Percentiles rank a stretch among this genome's conserved stretches.
Evolutionary conservation across 2,113 vertebrate genomes (phyloP).

Genomic region (Rhombomys opimus): DNA sequence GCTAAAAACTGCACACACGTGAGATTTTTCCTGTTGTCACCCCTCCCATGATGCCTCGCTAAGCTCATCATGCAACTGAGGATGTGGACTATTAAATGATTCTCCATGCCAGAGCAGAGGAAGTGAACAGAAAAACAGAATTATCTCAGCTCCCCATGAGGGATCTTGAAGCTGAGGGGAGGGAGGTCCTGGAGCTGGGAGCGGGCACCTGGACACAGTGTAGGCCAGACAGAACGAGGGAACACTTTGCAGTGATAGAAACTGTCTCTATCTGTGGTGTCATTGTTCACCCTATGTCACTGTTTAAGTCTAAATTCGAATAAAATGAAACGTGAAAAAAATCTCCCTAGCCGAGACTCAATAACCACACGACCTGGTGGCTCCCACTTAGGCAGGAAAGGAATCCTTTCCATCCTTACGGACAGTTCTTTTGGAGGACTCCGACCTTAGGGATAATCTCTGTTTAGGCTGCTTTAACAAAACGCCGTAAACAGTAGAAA

Average conservation of each 20-base stretch:
- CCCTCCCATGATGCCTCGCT: neutral
- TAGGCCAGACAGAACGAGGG: neutral
- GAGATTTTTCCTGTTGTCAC: slow-evolving; percentile 4
- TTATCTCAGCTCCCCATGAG: neutral
- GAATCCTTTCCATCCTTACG: neutral
- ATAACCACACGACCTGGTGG: neutral
- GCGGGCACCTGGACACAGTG: neutral
- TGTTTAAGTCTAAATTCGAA: slow-evolving; percentile 21
- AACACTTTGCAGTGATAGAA: neutral
- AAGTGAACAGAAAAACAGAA: neutral
- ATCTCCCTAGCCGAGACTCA: neutral
- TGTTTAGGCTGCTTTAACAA: neutral
- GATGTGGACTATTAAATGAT: neutral
- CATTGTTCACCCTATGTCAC: neutral
- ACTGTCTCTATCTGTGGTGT: neutral
- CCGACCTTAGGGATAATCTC: neutral
- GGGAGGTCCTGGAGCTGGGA: neutral
- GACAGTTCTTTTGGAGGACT: neutral
- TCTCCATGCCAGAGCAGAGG: neutral
- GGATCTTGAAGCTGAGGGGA: neutral
- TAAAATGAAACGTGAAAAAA: neutral
- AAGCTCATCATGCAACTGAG: neutral
- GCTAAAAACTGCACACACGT: neutral
- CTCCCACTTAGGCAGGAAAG: neutral
- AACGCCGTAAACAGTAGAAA: neutral